Conservation (phyloP, 2,888 invertebrate genomes). For the Drosophila monieri region DNA sequence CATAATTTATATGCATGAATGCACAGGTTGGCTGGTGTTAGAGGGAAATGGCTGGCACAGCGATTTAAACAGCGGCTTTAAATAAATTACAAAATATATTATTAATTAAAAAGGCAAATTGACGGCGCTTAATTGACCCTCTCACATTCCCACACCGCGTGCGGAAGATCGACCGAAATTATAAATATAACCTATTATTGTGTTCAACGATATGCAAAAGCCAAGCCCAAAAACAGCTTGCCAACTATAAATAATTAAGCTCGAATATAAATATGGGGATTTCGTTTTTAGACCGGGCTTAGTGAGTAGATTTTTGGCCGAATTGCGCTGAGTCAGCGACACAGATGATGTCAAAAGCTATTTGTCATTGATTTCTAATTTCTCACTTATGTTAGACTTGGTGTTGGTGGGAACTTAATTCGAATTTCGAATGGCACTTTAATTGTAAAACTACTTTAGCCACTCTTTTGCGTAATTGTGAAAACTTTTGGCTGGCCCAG, state of each 20-base stretch:
- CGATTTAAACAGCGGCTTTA: slow-evolving; percentile 56
- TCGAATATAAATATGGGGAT: slow-evolving; percentile 51
- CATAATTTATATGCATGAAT: slow-evolving; percentile 68
- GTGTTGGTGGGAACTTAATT: slow-evolving; percentile 10
- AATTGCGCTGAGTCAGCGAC: slow-evolving; percentile 46
- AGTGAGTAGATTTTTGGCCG: slow-evolving; percentile 22
- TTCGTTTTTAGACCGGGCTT: slow-evolving; percentile 16
- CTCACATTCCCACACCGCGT: not conserved
- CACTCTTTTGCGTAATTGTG: slow-evolving; percentile 5
- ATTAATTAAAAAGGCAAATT: slow-evolving; percentile 66
- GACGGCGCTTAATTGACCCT: slow-evolving; percentile 48
- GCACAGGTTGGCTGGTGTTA: slow-evolving; percentile 19
- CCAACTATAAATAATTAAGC: slow-evolving; percentile 22
- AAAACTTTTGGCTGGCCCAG: slow-evolving; percentile 70
- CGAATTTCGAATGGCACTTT: slow-evolving; percentile 1
- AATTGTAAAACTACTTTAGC: not conserved
- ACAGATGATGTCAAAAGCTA: slow-evolving; percentile 44
- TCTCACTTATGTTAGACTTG: slow-evolving; percentile 13
- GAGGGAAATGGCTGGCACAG: not conserved
- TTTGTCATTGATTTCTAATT: slow-evolving; percentile 47
- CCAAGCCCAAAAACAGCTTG: slow-evolving; percentile 48
- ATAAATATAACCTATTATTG: slow-evolving; percentile 14
- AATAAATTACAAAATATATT: slow-evolving; percentile 61
- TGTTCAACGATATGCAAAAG: slow-evolving; percentile 25
- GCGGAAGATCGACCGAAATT: slow-evolving; percentile 22